Base-by-base conservation (phyloP, 2,797 vertebrate species). In the Anguilla pacifica region DNA sequence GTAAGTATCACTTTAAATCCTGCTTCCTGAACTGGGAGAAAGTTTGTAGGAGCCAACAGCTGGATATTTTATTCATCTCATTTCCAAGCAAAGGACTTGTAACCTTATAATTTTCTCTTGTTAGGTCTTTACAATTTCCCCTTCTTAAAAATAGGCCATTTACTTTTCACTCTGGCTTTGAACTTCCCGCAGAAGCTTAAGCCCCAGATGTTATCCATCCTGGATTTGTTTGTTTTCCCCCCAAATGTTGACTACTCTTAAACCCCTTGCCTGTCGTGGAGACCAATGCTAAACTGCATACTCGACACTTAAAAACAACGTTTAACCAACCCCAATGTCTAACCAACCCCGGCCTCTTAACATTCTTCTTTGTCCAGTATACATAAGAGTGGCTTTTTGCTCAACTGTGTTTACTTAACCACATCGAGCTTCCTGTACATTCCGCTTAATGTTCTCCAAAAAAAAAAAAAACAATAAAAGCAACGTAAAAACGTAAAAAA, bases 141-240 rank as follows among this genome's bases (percentile, higher is more conserved):
- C 7, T 86, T 91, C 92, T 93, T 95, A 93, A 94, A 96, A 96
- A 96, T 95, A 96, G 94, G 89, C 92, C 31, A 90, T 95, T 94
- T 94, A 95, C 95, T 95, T 96, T 96, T 96, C 94, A 93, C 93
- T 94, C 94, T 72, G 91, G 95, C 96, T 96, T 96, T 96, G 95
- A 96, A 96, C 95, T 94, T 90, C 91, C 95, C 96, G 93, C 94
- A 95, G 92, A 93, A 93, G 93, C 94, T 92, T 89, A 92, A 95
- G 89, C 90, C 91, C 93, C 96, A 97, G 94, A 93, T 96, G 96
- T 94, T 94, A 91, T 90, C 91, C 92, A 94, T 96, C 94, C 94
- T 92, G 90, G 90, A 93, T 89, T 94, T 93, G 93, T 93, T 93
- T 92, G 91, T 92, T 95, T 94, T 94, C 90, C 88, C 89, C 90